Conservation (phyloP, 1,140 invertebrate genomes). For the Drosophila littoralis region DNA sequence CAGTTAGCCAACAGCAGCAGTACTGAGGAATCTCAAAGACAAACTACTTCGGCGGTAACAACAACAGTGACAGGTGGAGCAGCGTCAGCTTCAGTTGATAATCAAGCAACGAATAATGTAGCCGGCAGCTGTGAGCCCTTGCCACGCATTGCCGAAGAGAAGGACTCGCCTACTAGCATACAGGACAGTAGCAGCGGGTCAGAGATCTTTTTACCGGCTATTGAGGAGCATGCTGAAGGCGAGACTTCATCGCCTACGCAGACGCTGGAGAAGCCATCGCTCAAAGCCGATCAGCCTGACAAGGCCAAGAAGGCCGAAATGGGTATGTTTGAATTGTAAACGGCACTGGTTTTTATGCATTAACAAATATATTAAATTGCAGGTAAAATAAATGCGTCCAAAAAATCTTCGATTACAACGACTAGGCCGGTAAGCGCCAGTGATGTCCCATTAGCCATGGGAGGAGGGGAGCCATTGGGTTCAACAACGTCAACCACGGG, state of each 20-base stretch:
- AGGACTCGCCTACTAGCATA: slow-evolving; percentile 91
- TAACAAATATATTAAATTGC: not conserved
- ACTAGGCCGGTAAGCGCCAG: slow-evolving; percentile 54
- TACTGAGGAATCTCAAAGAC: slow-evolving; percentile 63
- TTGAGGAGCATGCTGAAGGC: slow-evolving; percentile 71
- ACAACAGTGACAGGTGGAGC: not conserved
- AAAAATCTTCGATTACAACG: slow-evolving; percentile 66
- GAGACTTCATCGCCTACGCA: slow-evolving; percentile 71
- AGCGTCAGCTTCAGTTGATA: slow-evolving; percentile 15
- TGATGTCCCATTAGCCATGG: slow-evolving; percentile 42
- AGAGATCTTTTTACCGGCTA: slow-evolving; percentile 78
- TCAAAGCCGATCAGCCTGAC: slow-evolving; percentile 34
- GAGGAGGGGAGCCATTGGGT: slow-evolving; percentile 46
- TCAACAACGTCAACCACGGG: slow-evolving; percentile 16
- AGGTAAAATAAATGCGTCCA: slow-evolving; percentile 30
- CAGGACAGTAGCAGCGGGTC: slow-evolving; percentile 61
- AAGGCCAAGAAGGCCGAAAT: slow-evolving; percentile 53
- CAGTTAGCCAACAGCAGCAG: not conserved
- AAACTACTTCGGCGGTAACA: slow-evolving; percentile 5
- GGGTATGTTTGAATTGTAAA: slow-evolving; percentile 23
- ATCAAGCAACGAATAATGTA: slow-evolving; percentile 54
- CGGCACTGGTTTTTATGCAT: not conserved
- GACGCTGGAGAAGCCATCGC: slow-evolving; percentile 59
- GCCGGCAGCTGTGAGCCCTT: slow-evolving; percentile 85
- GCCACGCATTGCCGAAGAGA: slow-evolving; percentile 92